phyloP scores from a whole-genome alignment of 2,113 vertebrate genomes.

The Thermophis baileyi region DNA sequence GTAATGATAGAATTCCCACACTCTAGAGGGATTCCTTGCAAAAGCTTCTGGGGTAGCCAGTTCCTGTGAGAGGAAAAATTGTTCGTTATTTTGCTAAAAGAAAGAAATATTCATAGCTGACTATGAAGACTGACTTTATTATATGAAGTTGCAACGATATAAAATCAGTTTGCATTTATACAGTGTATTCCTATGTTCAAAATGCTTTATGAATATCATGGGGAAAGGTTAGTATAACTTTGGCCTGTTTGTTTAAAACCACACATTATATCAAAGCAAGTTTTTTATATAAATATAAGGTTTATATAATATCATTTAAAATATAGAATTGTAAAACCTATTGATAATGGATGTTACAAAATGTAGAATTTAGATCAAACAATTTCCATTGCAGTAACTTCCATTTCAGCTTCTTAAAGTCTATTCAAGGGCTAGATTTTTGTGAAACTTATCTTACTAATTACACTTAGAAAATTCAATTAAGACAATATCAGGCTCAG shows the following conservation, averaged over 20 bases:
- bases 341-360: background rate
- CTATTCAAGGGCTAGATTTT: background rate
- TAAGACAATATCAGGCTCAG: no score
- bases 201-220: background rate
- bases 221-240: background rate
- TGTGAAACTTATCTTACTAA: no score
- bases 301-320: background rate
- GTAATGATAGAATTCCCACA: slow-evolving; percentile 98
- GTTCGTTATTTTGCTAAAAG: rapidly evolving
- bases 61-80: slow-evolving; percentile 68
- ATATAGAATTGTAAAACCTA: background rate
- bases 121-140: background rate
- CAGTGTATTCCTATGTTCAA: background rate
- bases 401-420: background rate
- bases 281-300: background rate
- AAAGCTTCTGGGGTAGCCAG: slow-evolving; percentile 90
- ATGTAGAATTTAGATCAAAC: background rate
- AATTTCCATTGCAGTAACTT: background rate
- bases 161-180: background rate
- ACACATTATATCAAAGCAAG: background rate
- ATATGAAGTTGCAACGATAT: background rate
- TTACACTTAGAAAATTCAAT: no score
- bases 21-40: slow-evolving; percentile 82
- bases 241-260: background rate
- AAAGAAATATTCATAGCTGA: background rate